Conservation (phyloP, 2,888 invertebrate genomes). For the Galeopsomyia nigrocyanea region DNA sequence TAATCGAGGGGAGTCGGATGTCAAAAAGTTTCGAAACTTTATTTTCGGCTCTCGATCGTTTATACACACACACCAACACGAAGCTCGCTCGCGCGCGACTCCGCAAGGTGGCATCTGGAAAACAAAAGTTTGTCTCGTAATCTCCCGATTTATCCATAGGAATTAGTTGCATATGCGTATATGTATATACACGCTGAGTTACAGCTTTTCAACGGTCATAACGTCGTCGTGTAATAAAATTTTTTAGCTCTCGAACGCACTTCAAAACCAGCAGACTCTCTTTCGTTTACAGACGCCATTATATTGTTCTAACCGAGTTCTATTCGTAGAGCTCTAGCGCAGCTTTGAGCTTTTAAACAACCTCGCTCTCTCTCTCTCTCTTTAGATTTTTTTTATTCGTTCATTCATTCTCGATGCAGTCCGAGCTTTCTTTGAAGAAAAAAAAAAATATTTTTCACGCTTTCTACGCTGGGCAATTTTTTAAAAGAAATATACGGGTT, state of each 20-base stretch:
- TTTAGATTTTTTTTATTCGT: no score
- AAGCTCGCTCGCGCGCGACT: no score
- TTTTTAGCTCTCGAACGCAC: conserved; percentile 8
- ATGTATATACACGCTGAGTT: background rate
- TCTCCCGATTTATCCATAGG: conserved; percentile 41
- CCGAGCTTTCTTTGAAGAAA: no score
- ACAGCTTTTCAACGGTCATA: conserved; percentile 6
- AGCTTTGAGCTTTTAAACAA: no score
- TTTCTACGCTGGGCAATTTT: no score
- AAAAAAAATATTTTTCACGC: no score
- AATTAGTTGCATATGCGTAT: conserved; percentile 17
- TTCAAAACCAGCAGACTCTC: no score
- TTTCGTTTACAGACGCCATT: conserved; percentile 12
- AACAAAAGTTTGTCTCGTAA: conserved; percentile 19
- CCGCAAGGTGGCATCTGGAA: conserved; percentile 15
- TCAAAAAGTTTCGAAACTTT: conserved; percentile 7
- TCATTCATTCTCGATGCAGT: no score
- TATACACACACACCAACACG: no score
- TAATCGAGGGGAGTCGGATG: conserved; percentile 29
- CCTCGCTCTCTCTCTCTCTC: no score
- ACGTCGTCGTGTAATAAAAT: conserved; percentile 10
- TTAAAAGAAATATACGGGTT: no score
- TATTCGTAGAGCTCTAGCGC: conserved; percentile 4
- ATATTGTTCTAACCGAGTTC: background rate
- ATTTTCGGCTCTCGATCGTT: conserved; percentile 27